Evolutionary conservation across 2,113 vertebrate genomes (phyloP).

Genomic region (Lucifuga dentata): DNA sequence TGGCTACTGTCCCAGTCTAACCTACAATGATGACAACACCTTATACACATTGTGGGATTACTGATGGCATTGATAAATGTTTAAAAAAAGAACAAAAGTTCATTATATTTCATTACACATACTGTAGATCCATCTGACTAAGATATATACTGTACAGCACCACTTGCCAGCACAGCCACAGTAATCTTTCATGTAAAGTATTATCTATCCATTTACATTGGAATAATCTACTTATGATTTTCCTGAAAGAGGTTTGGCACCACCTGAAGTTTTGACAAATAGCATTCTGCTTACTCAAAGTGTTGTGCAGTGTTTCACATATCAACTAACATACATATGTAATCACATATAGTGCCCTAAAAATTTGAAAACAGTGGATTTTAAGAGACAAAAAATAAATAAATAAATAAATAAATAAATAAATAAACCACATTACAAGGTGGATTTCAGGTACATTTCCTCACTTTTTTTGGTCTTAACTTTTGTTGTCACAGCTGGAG

Average conservation of each 20-base stretch:
- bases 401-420: no score
- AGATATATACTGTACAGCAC: no score
- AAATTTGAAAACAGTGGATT: conserved; percentile 70
- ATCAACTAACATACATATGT: conserved; percentile 45
- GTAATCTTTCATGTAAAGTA: conserved; percentile 16
- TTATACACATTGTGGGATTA: conserved; percentile 61
- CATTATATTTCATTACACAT: conserved; percentile 33
- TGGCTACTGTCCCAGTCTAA: conserved; percentile 58
- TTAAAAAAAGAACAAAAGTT: conserved; percentile 50
- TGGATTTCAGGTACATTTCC: conserved; percentile 34
- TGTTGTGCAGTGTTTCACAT: conserved; percentile 32
- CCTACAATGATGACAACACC: conserved; percentile 28
- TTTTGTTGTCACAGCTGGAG: conserved; percentile 6
- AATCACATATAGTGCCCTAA: conserved; percentile 56
- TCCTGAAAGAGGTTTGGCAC: conserved; percentile 17
- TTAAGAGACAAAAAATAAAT: no score
- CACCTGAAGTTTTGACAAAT: conserved; percentile 25
- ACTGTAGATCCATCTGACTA: conserved; percentile 18
- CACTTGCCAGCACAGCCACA: no score
- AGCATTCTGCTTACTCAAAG: conserved; percentile 35
- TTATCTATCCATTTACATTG: conserved; percentile 21
- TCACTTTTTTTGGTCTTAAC: conserved; percentile 18
- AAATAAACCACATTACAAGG: not conserved
- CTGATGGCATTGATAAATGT: conserved; percentile 65
- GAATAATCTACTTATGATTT: conserved; percentile 29